These are phyloP conservation scores for Drosophila kokeensis DNA, from an alignment of 2,888 invertebrate genomes.

Conservation along the genomic window DNA sequence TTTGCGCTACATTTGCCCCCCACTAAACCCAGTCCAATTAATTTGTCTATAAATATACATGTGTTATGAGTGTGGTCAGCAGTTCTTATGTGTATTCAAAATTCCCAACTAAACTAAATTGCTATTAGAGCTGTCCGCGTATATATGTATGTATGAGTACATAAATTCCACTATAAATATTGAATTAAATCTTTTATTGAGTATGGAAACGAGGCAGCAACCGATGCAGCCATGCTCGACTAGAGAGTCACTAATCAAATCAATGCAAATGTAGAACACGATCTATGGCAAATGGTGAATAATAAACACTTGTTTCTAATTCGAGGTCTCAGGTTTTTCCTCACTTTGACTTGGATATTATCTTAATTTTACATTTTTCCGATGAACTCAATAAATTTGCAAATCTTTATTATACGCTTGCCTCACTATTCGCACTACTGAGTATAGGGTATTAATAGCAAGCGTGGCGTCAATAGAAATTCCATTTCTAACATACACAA, in stretches of 20 bases:
- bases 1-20: slow-evolving; percentile 11
- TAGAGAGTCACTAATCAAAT: neutral
- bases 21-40: slow-evolving; percentile 34
- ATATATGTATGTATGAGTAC: neutral
- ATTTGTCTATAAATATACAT: slow-evolving; percentile 61
- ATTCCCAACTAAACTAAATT: slow-evolving; percentile 42
- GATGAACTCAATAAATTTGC: neutral
- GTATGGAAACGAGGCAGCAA: slow-evolving; percentile 9
- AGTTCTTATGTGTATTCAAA: slow-evolving; percentile 9
- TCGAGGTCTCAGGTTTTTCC: neutral
- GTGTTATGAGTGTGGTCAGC: slow-evolving; percentile 30
- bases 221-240: neutral
- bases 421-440: neutral
- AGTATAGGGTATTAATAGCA: slow-evolving; percentile 20
- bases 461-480: slow-evolving; percentile 55
- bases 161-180: slow-evolving; percentile 62
- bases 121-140: slow-evolving; percentile 30
- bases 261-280: neutral
- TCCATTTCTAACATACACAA: slow-evolving; percentile 32
- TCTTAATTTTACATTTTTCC: neutral
- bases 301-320: neutral
- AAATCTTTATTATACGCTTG: neutral
- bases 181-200: slow-evolving; percentile 56
- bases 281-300: neutral
- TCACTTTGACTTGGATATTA: neutral